phyloP scores from a whole-genome alignment of 37 sponge, comb jelly and placozoan genomes.

The Aphrocallistes beatrix region DNA sequence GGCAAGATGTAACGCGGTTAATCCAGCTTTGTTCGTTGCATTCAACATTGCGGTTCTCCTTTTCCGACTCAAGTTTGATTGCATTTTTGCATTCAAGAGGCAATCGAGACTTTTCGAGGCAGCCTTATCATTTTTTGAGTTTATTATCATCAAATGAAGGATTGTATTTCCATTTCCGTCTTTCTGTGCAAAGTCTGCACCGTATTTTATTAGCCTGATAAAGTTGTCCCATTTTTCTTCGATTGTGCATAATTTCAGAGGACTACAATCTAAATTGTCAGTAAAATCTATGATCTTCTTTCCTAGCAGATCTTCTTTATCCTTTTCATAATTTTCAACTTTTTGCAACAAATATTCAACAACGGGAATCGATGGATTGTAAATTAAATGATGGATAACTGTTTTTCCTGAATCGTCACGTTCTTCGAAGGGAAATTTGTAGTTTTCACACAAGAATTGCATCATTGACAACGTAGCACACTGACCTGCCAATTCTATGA shows the following conservation, averaged over 20 bases:
- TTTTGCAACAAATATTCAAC: background rate
- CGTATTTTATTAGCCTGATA: background rate
- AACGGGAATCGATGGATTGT: background rate
- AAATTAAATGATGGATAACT: background rate
- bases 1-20: background rate
- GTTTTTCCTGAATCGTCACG: background rate
- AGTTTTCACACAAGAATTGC: background rate
- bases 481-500: background rate
- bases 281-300: background rate
- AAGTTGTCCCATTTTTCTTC: background rate
- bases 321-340: background rate
- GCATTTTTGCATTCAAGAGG: background rate
- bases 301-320: background rate
- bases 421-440: background rate
- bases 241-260: background rate
- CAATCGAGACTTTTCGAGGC: background rate
- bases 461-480: background rate
- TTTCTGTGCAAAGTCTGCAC: background rate
- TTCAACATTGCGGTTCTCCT: background rate
- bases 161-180: conserved; percentile 6
- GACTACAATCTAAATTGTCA: background rate
- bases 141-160: background rate
- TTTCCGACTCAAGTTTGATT: background rate
- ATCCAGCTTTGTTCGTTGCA: background rate
- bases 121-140: background rate